Percentiles rank a stretch among this genome's conserved stretches.
phyloP scores from a whole-genome alignment of 2,113 vertebrate genomes.

The Syngnathus scovelli region DNA sequence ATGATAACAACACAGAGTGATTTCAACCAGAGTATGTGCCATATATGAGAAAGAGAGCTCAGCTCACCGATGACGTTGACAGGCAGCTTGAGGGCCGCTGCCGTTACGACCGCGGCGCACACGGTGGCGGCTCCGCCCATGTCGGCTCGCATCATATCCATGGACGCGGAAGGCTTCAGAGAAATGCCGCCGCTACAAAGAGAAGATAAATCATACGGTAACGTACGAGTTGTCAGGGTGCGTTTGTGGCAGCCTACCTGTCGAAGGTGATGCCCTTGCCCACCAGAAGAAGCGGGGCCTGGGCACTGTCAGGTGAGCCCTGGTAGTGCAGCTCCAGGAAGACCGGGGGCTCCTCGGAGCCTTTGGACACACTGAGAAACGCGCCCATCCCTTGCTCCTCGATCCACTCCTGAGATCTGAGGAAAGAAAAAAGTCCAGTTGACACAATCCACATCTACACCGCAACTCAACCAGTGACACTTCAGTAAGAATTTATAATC shows the following conservation, averaged over 20 bases:
- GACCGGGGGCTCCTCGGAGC: constrained; percentile 90
- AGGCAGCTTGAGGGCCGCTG: constrained; percentile 82
- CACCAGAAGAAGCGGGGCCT: constrained; percentile 82
- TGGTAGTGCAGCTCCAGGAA: constrained; percentile 92
- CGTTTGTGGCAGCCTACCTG: constrained; percentile 70
- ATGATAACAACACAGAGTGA: too few relatives aligned
- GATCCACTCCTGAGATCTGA: constrained; percentile 84
- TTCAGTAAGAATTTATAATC: too few relatives aligned
- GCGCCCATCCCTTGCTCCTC: constrained; percentile 88
- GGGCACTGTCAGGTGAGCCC: constrained; percentile 66
- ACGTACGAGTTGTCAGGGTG: too few relatives aligned
- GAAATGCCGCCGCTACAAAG: constrained; percentile 91
- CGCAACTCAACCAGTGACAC: too few relatives aligned
- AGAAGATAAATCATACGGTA: not conserved
- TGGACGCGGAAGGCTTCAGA: constrained; percentile 84
- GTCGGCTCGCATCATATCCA: constrained; percentile 96
- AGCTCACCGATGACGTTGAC: constrained; percentile 86
- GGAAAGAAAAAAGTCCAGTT: not conserved
- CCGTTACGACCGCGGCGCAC: constrained; percentile 86
- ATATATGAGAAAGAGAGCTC: not conserved
- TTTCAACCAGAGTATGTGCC: too few relatives aligned
- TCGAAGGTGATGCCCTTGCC: constrained; percentile 98
- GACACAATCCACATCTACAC: too few relatives aligned
- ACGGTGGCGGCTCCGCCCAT: constrained; percentile 96
- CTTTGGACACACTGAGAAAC: constrained; percentile 90